Base-by-base conservation (phyloP, 2,797 vertebrate species). In the Danio jaintianensis region DNA sequence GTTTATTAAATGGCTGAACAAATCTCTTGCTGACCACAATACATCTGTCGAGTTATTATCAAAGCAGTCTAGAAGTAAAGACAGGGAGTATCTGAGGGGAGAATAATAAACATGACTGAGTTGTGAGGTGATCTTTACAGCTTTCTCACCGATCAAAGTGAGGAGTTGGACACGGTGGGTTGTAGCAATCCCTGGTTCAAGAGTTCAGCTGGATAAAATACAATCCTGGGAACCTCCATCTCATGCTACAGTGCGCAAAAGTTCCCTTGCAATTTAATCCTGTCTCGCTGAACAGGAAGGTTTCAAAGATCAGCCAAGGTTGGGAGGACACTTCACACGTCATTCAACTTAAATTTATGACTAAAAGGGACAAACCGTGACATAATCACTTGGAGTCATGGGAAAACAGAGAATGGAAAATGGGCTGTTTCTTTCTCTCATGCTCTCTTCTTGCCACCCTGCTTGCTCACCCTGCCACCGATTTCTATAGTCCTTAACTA, bases 241-340 rank as follows among this genome's bases (percentile, higher is more conserved):
- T 74, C 67, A 81, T 71, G 75, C 71, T 74, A 69, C 72, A 58
- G 64, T 76, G 80, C 47, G 62, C 48, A 20, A 88, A 83, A 84
- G 85, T 79, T 83, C 63, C 9, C 29, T 53, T 36, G 20, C 88
- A 91, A 89, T 58, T 29, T 68, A 85, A 90, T 91, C 89, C 84
- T 66, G 50, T 45, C 45, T 38, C 29, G 18, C 48, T 64, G 56
- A 71, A 80, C 12, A 40, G 18, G 61, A 64, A 48, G 73, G 83
- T 85, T 81, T 40, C 47, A 55, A 70, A 61, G 36, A 70, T 78
- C 83, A 85, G 85, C 69, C 82, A 88, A 90, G 88, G 88, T 89
- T 82, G 82, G 11, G 70, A 56, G 56, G 36, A 52, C 67, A 70
- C 13, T 55, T 61, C 61, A 79, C 74, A 73, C 16, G 74, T 80